Conservation (phyloP, 2,797 vertebrate species). For the Micrastur ruficollis region DNA sequence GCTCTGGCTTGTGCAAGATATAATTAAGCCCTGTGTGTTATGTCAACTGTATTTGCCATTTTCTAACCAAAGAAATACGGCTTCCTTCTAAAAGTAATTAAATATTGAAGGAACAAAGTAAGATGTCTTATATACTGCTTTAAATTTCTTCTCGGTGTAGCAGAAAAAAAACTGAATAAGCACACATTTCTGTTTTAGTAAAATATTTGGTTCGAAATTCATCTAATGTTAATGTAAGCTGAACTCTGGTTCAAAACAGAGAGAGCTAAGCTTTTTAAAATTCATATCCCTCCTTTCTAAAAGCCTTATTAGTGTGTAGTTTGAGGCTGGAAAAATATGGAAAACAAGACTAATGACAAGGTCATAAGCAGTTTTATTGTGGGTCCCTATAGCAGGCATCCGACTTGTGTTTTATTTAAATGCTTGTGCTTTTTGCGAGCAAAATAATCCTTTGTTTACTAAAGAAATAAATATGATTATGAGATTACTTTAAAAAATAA, state of each 20-base stretch:
- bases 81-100: slow-evolving; percentile 50
- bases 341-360: slow-evolving; percentile 69
- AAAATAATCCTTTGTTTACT: slow-evolving; percentile 58
- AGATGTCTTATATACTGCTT: slow-evolving; percentile 11
- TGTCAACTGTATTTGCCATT: slow-evolving; percentile 21
- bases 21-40: slow-evolving; percentile 22
- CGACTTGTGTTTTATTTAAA: slow-evolving; percentile 58
- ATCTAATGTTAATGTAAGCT: slow-evolving; percentile 56
- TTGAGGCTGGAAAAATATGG: slow-evolving; percentile 42
- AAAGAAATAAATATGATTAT: slow-evolving; percentile 52
- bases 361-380: slow-evolving; percentile 57
- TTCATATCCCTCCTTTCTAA: slow-evolving; percentile 62
- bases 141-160: slow-evolving; percentile 1
- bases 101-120: slow-evolving; percentile 51
- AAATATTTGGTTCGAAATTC: slow-evolving; percentile 59
- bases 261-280: slow-evolving; percentile 61
- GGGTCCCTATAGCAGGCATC: slow-evolving; percentile 27
- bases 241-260: slow-evolving; percentile 61
- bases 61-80: slow-evolving; percentile 21
- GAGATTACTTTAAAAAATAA: slow-evolving; percentile 54
- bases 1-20: background rate
- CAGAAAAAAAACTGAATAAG: background rate
- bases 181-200: slow-evolving; percentile 36
- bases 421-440: slow-evolving; percentile 22
- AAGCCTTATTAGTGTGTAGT: slow-evolving; percentile 66